Percentiles rank a stretch among this genome's conserved stretches.
Evolutionary conservation across 2,797 vertebrate species (phyloP).

Genomic region (Scolopax bukidnonensis): DNA sequence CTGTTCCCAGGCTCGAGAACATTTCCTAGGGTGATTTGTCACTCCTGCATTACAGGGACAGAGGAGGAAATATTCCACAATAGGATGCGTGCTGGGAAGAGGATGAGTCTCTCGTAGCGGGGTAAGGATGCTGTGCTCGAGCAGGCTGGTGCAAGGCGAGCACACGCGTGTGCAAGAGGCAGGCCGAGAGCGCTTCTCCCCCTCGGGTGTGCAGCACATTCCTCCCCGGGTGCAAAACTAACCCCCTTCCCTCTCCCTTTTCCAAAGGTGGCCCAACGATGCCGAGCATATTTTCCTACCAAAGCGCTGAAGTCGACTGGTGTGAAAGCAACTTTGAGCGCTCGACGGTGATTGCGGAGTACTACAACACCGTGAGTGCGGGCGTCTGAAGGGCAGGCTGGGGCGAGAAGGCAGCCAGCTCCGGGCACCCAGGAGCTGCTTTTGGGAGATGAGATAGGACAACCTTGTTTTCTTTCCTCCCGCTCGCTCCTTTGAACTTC

Average conservation of each 20-base stretch:
- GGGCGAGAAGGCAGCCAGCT: background rate
- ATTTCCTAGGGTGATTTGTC: background rate
- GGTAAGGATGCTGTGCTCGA: background rate
- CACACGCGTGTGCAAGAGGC: accelerated
- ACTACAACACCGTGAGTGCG: constrained; percentile 91
- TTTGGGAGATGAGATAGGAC: background rate
- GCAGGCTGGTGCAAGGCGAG: background rate
- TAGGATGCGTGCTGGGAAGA: background rate
- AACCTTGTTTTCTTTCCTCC: background rate
- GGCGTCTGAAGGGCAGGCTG: background rate
- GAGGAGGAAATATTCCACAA: background rate
- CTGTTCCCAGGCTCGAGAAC: background rate
- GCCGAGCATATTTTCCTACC: constrained; percentile 87
- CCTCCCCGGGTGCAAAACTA: background rate
- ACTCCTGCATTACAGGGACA: background rate
- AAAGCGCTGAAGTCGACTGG: constrained; percentile 95
- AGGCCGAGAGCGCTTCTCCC: background rate
- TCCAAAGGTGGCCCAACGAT: constrained; percentile 59
- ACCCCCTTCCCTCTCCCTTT: background rate
- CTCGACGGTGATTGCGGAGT: constrained; percentile 89
- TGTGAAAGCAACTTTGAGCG: constrained; percentile 92
- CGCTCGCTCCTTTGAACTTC: background rate
- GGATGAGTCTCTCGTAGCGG: background rate
- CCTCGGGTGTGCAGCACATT: background rate
- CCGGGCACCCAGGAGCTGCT: background rate